Evolutionary conservation across 1,140 invertebrate species (phyloP), one percentile per base, ranked within the genome.

Genomic region (Thaumetopoea pityocampa): DNA sequence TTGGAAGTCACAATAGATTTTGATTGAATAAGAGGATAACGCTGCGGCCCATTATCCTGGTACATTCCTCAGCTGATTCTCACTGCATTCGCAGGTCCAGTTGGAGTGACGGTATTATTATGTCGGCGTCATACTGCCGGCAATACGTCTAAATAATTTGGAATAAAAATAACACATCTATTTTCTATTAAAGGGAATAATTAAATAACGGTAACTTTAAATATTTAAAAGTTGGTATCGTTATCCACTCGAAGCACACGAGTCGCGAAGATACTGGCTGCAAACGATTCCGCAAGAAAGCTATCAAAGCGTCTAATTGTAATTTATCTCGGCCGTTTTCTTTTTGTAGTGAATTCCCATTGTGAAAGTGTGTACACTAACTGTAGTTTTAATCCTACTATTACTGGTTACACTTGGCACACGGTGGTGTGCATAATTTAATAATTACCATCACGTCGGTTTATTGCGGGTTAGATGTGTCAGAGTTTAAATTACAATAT

Each of bases 231-330:
- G 2, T 29, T 7, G 16, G 11, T 45, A 36, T 45, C 16, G 12
- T 29, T 34, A 35, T 37, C 43, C 12, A 38, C 33, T 45, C 19
- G 5, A 18, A 30, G 9, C 29, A 48, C 12, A 41, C 30, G 11
- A 36, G 5, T 32, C 2, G 15, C 17, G 1, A 8, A 9, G 14
- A 44, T 15, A 5, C 30, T 29, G 32, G 29, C 15, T 33, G 22
- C 9, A n/a, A 29, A 26, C 2, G 33, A 19, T 40, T 38, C n/a
- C 32, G 34, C 35, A 40, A 54, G 37, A 41, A 19, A 11, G n/a
- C 6, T 22, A 28, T 24, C n/a, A 45, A 49, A 49, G 9, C 28
- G 26, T 40, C 27, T 42, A 42, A 46, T 46, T 50, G 28, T 37
- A 45, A 33, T 42, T 35, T 35, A 47, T 37, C 20, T 51, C 17